A percentile compares a stretch with the other conserved stretches of the same genome.
Conservation (phyloP, 2,113 vertebrate species). For the Macaca fascicularis region T2T-MFA8v1.1 NC_088378.1:25146501-25147000, state of each 20-base stretch:
- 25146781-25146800: conserved; percentile 2
- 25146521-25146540: not conserved
- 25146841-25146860: not conserved
- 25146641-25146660: not conserved
- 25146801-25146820: not conserved
- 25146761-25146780: not conserved
- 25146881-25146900: not conserved
- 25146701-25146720: not conserved
- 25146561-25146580: conserved; percentile 4
- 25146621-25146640: not conserved
- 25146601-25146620: not conserved
- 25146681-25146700: conserved; percentile 11
- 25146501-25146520: not conserved
- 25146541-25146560: not conserved
- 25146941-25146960: not conserved
- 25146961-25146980: not conserved
- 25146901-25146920: not conserved
- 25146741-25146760: not conserved
- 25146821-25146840: not conserved
- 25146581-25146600: not conserved
- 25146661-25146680: not conserved
- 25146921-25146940: not conserved
- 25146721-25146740: not conserved
- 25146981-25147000: not conserved
- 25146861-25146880: not conserved